These are phyloP conservation scores for Onychostoma macrolepis DNA, from an alignment of 2,113 vertebrate species.

Conservation along the genomic window DNA sequence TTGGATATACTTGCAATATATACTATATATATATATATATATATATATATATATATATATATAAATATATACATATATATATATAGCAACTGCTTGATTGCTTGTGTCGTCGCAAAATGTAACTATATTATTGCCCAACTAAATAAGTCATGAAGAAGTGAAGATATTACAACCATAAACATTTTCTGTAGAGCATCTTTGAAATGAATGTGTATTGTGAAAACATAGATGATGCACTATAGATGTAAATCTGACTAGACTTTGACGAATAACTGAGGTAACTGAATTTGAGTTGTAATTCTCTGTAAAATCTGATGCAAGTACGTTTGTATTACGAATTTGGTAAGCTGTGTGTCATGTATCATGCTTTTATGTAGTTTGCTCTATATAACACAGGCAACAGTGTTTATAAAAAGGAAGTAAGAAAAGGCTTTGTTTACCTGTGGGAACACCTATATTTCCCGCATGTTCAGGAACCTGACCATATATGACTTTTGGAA, in stretches of 20 bases:
- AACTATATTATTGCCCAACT: background rate
- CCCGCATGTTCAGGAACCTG: constrained; percentile 7
- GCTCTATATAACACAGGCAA: background rate
- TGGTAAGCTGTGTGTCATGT: background rate
- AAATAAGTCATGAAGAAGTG: background rate
- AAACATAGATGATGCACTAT: background rate
- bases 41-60: no score
- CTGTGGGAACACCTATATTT: background rate
- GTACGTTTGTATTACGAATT: background rate
- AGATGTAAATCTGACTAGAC: background rate
- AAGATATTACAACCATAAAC: no score
- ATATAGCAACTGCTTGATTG: no score
- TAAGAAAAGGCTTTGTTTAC: constrained; percentile 22
- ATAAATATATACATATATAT: no score
- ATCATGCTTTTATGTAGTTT: background rate
- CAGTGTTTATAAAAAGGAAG: constrained; percentile 28
- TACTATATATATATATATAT: no score
- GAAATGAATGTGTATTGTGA: background rate
- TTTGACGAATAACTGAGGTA: background rate
- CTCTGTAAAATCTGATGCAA: background rate
- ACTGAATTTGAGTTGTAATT: background rate
- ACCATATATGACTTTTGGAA: constrained; percentile 30
- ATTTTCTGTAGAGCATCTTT: no score
- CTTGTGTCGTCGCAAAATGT: no score
- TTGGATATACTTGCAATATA: background rate